These are phyloP conservation scores for Decapterus maruadsi DNA, from an alignment of 2,797 vertebrate species.

Conservation along the genomic window DNA sequence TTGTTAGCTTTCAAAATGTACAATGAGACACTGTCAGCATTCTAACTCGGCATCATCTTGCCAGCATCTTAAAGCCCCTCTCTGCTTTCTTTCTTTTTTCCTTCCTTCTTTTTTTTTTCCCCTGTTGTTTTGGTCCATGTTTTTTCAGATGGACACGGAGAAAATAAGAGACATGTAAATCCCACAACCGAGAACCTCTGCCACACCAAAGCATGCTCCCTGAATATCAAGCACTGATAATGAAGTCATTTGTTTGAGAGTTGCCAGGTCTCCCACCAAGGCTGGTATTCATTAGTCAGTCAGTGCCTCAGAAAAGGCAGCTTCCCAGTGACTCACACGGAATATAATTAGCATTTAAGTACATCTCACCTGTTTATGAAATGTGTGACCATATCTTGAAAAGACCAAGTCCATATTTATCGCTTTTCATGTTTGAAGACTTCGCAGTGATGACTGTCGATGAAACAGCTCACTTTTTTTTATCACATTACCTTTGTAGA, in stretches of 20 bases:
- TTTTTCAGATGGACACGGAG: slow-evolving; percentile 68
- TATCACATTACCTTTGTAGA: slow-evolving; percentile 38
- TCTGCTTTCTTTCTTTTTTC: slow-evolving; percentile 6
- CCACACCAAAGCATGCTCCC: slow-evolving; percentile 72
- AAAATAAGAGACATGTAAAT: slow-evolving; percentile 77
- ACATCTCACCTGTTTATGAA: slow-evolving; percentile 74
- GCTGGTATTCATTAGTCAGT: slow-evolving; percentile 86
- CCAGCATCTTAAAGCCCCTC: slow-evolving; percentile 26
- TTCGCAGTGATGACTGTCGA: slow-evolving; percentile 29
- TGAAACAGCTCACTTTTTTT: slow-evolving; percentile 41
- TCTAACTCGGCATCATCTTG: slow-evolving; percentile 46
- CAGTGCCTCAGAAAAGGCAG: slow-evolving; percentile 72
- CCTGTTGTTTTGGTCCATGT: slow-evolving; percentile 21
- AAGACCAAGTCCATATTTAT: slow-evolving; percentile 41
- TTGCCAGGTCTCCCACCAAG: slow-evolving; percentile 84
- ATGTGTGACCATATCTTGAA: slow-evolving; percentile 49
- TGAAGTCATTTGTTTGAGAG: slow-evolving; percentile 88
- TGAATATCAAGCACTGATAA: slow-evolving; percentile 86
- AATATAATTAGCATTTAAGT: slow-evolving; percentile 83
- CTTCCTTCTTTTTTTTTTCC: neutral
- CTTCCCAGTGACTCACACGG: slow-evolving; percentile 71
- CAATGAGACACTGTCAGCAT: slow-evolving; percentile 51
- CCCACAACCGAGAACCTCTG: slow-evolving; percentile 72
- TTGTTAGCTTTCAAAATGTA: slow-evolving; percentile 74
- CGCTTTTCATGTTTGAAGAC: slow-evolving; percentile 30